Evolutionary conservation across 35 echinoderm and acorn worm genomes (phyloP), one percentile per base, ranked within the genome.

Genomic region (Ptychodera flava): DNA sequence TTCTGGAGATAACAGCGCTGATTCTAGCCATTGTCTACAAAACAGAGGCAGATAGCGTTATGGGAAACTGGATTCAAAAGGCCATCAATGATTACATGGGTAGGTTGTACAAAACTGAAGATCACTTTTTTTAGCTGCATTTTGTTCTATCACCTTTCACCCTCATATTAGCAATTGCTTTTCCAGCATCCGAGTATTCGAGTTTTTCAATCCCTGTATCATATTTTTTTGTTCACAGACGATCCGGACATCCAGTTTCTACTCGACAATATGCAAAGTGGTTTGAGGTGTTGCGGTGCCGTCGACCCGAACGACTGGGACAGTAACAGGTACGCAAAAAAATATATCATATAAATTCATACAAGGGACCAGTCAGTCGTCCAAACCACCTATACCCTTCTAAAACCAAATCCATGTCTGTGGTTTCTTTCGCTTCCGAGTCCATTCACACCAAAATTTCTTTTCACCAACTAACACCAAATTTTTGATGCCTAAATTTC

Each of bases 161-260:
- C n/a, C n/a, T n/a, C n/a, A n/a, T n/a, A n/a, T n/a, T n/a, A n/a
- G n/a, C n/a, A n/a, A n/a, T n/a, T n/a, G n/a, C n/a, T n/a, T n/a
- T n/a, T n/a, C n/a, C n/a, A n/a, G n/a, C n/a, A n/a, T n/a, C n/a
- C n/a, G n/a, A n/a, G n/a, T n/a, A n/a, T n/a, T n/a, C n/a, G n/a
- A n/a, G n/a, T n/a, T n/a, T 22, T 64, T 64, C 6, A 64, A 12
- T 64, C 22, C 45, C 6, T 64, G 22, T 64, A 64, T 78, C 10
- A 28, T 85, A 38, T 1, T 85, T 86, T 86, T 38, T 35, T 83
- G 12, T 12, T 77, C 89, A 1, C 84, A 97, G 95, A 97, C 79
- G 95, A 97, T 81, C 87, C 95, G 0, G 95, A 97, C 34, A 93
- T 86, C 64, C 95, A 97, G 85, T 97, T 93, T 37, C 81, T 97